Evolutionary conservation across 2,888 invertebrate genomes (phyloP).

Genomic region (Tubulanus polymorphus): DNA sequence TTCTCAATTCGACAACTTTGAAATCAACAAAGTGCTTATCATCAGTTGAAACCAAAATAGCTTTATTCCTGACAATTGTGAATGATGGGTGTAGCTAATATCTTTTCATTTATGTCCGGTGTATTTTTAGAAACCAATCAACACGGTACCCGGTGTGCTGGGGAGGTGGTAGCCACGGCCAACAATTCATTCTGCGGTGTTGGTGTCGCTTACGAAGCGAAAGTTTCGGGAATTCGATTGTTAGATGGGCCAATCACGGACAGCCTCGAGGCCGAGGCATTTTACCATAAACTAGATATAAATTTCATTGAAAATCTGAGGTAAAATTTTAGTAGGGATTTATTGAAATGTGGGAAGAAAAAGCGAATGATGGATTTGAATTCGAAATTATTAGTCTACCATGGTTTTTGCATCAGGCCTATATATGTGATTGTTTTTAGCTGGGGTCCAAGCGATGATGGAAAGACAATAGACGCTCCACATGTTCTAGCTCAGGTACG

Average conservation of each 20-base stretch:
- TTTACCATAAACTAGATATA: constrained; percentile 41
- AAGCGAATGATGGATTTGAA: neutral
- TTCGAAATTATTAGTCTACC: no score
- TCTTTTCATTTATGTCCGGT: no score
- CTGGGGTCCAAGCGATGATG: constrained; percentile 56
- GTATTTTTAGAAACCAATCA: constrained; percentile 39
- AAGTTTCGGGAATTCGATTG: constrained; percentile 47
- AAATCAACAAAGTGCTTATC: no score
- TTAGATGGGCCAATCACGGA: constrained; percentile 55
- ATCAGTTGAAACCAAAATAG: no score
- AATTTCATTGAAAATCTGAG: no score
- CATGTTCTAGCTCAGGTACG: constrained; percentile 46
- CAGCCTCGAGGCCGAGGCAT: constrained; percentile 51
- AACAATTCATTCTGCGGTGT: constrained; percentile 52
- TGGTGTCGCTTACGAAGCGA: constrained; percentile 51
- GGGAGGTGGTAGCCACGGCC: constrained; percentile 52
- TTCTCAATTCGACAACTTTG: no score
- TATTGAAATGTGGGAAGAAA: no score
- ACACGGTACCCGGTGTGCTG: constrained; percentile 55
- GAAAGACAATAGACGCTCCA: constrained; percentile 54
- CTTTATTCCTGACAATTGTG: no score
- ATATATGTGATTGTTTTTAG: constrained; percentile 26
- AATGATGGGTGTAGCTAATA: no score
- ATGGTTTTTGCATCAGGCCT: no score
- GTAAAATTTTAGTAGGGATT: no score